Base-by-base conservation (phyloP, 2,888 invertebrate species). In the Sturmia bella region DNA sequence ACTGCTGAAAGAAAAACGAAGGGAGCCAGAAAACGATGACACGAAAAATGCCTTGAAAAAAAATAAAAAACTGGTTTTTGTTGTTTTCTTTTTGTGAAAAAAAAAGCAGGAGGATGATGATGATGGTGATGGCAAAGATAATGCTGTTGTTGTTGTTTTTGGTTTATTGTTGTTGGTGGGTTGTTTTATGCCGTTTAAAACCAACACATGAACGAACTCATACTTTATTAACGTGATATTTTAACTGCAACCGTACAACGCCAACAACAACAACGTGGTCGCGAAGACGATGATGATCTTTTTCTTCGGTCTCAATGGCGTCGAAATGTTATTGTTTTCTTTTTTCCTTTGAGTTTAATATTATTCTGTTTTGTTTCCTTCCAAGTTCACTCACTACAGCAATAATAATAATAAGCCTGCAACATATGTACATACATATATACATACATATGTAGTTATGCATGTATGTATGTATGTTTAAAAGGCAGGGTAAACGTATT, bases 251-350 rank as follows among this genome's bases (percentile, higher is more conserved):
- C 52, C 52, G 24, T 43, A 50, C 50, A 50, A 56, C 54, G 3
- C 43, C 43, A 57, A 56, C 45, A 4, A 63, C 61, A n/a, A n/a
- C n/a, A n/a, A n/a, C n/a, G n/a, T n/a, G n/a, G 45, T 61, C 54
- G 63, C 57, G 17, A 11, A 63, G 61, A 37, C 24, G 70, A 48
- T 59, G 54, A 79, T 50, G 72, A 61, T 79, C 43, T 24, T 54
- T 56, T 32, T 45, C 32, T 41, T 52, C 45, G 74, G 78, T 59
- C 70, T 82, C 66, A 66, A 74, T 82, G 82, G 78, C 82, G 82
- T 78, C 82, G 75, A 32, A 32, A 32, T 32, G 9, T 74, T 82
- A 74, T 75, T 82, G 68, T 82, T 74, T 64, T 4, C 54, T 19
- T 1, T 66, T 48, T 39, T 45, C 17, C 54, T 56, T 37, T 59